Conservation (phyloP, 1,140 invertebrate genomes). For the Drosophila funebris region DNA sequence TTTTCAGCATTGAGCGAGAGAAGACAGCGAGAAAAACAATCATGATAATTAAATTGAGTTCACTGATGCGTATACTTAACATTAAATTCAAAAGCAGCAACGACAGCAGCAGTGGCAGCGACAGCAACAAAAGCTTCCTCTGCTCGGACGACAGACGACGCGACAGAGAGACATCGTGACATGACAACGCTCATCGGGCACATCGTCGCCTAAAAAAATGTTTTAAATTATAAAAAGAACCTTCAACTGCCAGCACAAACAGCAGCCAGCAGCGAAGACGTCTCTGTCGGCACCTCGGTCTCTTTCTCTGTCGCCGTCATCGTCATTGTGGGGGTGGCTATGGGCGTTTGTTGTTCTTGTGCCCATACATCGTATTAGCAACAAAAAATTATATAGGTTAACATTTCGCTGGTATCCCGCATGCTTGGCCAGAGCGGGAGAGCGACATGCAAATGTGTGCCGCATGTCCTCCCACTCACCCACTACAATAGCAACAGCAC, state of each 20-base stretch:
- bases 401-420: constrained; percentile 61
- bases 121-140: constrained; percentile 20
- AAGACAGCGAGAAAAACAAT: constrained; percentile 73
- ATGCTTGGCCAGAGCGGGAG: constrained; percentile 24
- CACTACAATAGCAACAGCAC: constrained; percentile 37
- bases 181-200: constrained; percentile 3
- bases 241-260: constrained; percentile 66
- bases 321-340: constrained; percentile 22
- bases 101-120: constrained; percentile 17
- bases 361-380: constrained; percentile 22
- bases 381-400: constrained; percentile 78
- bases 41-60: constrained; percentile 82
- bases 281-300: too few species aligned
- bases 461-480: constrained; percentile 37
- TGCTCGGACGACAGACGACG: not conserved
- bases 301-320: constrained; percentile 1
- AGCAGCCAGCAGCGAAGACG: constrained; percentile 28
- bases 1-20: constrained; percentile 42
- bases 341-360: constrained; percentile 15
- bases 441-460: constrained; percentile 63
- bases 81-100: constrained; percentile 65
- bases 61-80: constrained; percentile 81
- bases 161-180: constrained; percentile 1
- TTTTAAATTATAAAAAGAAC: constrained; percentile 68
- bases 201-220: constrained; percentile 29